Evolutionary conservation across 2,888 invertebrate species (phyloP).

Genomic region (Tenthredo amoena): DNA sequence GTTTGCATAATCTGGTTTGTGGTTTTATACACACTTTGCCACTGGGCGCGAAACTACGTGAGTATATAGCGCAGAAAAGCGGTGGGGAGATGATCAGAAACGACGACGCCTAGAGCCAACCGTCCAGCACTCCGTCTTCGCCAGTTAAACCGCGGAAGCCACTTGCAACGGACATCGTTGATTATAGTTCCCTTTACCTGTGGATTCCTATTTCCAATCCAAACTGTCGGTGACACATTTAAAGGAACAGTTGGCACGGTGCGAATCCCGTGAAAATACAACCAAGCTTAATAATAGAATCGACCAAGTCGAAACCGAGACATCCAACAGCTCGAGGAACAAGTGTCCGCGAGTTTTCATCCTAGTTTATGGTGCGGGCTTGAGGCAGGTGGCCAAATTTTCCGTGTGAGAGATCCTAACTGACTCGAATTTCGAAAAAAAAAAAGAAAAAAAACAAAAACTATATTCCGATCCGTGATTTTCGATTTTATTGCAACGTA

Average conservation of each 20-base stretch:
- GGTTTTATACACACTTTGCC: conserved; percentile 5
- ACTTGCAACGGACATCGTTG: conserved; percentile 61
- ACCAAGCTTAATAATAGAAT: conserved; percentile 50
- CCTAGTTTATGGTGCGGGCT: not conserved
- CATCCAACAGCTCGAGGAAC: conserved; percentile 44
- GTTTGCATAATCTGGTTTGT: conserved; percentile 11
- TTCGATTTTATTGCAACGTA: not conserved
- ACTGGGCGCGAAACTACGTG: not conserved
- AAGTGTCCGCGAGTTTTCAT: conserved; percentile 31
- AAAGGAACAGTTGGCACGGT: conserved; percentile 60
- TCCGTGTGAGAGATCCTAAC: not conserved
- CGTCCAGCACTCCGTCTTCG: conserved; percentile 62
- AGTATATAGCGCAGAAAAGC: conserved; percentile 5
- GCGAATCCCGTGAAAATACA: conserved; percentile 53
- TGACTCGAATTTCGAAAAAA: not conserved
- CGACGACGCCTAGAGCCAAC: conserved; percentile 31
- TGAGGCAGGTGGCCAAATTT: not conserved
- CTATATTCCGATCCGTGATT: not conserved
- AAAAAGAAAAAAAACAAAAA: no score
- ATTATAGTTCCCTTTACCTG: conserved; percentile 49
- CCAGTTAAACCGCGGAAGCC: conserved; percentile 73
- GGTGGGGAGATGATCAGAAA: conserved; percentile 46
- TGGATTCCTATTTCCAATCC: not conserved
- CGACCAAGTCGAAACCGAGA: conserved; percentile 20
- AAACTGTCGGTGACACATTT: conserved; percentile 49